Conservation (phyloP, 1,140 invertebrate genomes). For the Gryllus bimaculatus region DNA sequence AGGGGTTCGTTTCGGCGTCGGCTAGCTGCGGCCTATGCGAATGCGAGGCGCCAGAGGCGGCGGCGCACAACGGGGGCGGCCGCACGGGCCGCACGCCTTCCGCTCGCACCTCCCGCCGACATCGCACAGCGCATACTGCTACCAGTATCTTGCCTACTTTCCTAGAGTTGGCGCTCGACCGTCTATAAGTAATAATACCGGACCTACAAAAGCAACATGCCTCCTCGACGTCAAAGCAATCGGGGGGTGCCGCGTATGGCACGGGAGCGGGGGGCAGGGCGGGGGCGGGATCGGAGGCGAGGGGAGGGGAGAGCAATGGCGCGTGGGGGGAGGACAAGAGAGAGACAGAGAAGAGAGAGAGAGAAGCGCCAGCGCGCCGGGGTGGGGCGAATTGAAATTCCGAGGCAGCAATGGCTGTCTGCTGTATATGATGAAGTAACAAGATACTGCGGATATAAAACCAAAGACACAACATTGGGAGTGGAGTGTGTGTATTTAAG, state of each 20-base stretch:
- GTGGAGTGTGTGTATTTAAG: neutral
- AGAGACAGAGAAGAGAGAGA: neutral
- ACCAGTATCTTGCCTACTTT: neutral
- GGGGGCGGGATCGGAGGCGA: neutral
- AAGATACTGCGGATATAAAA: conserved; percentile 1
- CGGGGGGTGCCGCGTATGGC: too few relatives aligned
- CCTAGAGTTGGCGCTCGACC: neutral
- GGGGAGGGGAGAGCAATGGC: neutral
- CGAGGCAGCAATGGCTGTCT: neutral
- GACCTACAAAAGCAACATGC: neutral
- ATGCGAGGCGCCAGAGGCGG: too few relatives aligned
- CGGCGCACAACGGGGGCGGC: too few relatives aligned
- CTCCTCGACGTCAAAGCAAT: neutral
- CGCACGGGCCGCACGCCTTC: neutral
- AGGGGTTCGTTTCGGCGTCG: too few relatives aligned
- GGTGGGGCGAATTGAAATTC: neutral
- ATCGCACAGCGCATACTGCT: neutral
- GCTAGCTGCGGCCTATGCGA: too few relatives aligned
- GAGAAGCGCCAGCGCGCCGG: neutral
- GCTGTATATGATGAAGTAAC: neutral
- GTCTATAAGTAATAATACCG: neutral
- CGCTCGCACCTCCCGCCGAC: neutral
- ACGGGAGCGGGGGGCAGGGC: too few relatives aligned
- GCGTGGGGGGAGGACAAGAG: neutral
- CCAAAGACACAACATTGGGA: neutral